phyloP scores from a whole-genome alignment of 1,140 invertebrate species.

The Gerris buenoi region DNA sequence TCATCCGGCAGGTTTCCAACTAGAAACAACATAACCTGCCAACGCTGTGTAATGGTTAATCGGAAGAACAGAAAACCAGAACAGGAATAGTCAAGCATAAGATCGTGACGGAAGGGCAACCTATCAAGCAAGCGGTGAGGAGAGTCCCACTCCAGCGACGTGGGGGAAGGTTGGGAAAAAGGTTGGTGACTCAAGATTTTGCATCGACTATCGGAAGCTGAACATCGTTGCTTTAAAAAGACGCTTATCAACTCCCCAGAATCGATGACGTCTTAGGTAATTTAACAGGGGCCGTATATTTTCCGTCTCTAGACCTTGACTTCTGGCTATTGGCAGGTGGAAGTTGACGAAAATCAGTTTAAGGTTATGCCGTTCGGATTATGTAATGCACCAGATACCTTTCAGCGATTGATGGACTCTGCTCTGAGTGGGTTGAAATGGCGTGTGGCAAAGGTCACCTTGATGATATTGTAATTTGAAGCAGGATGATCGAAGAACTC shows the following conservation, averaged over 20 bases:
- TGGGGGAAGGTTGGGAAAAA: neutral
- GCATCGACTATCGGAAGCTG: neutral
- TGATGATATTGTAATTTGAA: neutral
- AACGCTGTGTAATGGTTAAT: too few species aligned
- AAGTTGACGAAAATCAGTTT: neutral
- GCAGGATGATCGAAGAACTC: neutral
- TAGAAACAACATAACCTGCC: too few species aligned
- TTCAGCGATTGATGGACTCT: neutral
- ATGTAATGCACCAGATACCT: neutral
- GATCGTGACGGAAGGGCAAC: neutral
- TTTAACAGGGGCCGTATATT: neutral
- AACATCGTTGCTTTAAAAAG: neutral
- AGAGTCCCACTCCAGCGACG: neutral
- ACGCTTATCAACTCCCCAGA: neutral
- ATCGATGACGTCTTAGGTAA: neutral
- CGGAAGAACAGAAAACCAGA: too few species aligned
- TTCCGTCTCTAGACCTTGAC: neutral
- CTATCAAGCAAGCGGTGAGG: neutral
- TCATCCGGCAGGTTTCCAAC: too few species aligned
- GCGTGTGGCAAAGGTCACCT: neutral
- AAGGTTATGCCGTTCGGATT: neutral
- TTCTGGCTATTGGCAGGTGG: neutral
- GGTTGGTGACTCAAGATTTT: neutral
- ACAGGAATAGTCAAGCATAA: neutral
- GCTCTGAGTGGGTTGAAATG: neutral